Base-by-base conservation (phyloP, 2,113 vertebrate species). In the Heterocephalus glaber region DNA sequence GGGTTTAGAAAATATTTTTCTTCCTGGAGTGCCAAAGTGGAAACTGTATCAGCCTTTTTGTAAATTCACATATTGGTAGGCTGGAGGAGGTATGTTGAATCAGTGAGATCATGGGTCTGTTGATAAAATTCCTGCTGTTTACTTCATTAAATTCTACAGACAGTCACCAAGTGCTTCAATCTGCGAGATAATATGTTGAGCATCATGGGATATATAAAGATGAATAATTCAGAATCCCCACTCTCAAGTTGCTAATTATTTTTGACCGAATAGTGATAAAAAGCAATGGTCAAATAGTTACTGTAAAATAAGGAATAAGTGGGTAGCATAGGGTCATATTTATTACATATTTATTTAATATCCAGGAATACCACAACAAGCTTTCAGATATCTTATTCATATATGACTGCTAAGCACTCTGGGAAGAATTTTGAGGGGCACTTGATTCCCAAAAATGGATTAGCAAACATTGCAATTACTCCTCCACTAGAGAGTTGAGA, bases 191-290 rank as follows among this genome's bases (percentile, higher is more conserved):
- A 38, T 77, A 44, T 60, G 30, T 38, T 87, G n/a, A 63, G 14
- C 41, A 93, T 68, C 90, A 47, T 52, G 80, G 41, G 35, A 89
- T 28, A 85, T 85, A 76, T 20, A 90, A 87, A 94, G n/a, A 87
- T 90, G 35, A 95, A 90, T 92, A 90, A 93, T 91, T 95, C 77
- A 90, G 52, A 92, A 93, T 49, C 61, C 30, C n/a, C 13, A 94
- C 41, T 93, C 77, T 66, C 9, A 54, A 68, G 35, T 70, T 87
- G 47, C 35, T 77, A 84, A 84, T 84, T 70, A 41, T 76, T 52
- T 84, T 65, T 86, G 33, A 56, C 35, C 13, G 56, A 88, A 85
- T 38, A 17, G 24, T 56, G 49, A 84, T 52, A 60, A 38, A 30
- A 86, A 84, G 56, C 20, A 83, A 63, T 19, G 22, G 35, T 22